Evolutionary conservation across 30 jellyfish, hydroid and myxozoan genomes (phyloP).

Genomic region (Aurelia sp.): DNA sequence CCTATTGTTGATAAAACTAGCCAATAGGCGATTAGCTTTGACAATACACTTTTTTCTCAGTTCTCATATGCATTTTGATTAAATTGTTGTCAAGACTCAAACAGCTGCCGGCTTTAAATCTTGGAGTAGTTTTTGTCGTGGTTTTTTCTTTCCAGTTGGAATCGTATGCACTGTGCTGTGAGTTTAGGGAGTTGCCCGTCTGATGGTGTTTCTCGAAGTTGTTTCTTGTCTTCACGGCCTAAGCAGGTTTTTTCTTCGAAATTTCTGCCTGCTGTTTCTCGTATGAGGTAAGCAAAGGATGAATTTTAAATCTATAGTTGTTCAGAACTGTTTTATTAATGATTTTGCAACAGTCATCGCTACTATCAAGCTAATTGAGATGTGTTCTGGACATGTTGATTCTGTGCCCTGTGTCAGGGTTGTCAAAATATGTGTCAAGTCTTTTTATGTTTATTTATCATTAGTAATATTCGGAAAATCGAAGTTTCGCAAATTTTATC

Average conservation of each 20-base stretch:
- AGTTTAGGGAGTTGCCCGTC: conserved; percentile 68
- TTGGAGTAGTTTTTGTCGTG: conserved; percentile 46
- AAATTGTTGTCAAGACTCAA: conserved; percentile 39
- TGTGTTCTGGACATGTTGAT: too few relatives aligned
- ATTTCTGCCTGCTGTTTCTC: too few relatives aligned
- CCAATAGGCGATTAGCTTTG: conserved; percentile 29
- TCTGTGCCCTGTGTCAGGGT: too few relatives aligned
- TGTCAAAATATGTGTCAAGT: too few relatives aligned
- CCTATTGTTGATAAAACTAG: conserved; percentile 10
- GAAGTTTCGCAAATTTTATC: too few relatives aligned
- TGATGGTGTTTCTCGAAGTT: background rate
- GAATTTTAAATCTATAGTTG: too few relatives aligned
- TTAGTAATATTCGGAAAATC: too few relatives aligned
- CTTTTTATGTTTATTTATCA: too few relatives aligned
- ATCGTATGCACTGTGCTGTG: conserved; percentile 33
- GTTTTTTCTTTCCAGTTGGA: conserved; percentile 32
- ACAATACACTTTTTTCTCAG: conserved; percentile 39
- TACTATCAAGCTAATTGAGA: too few relatives aligned
- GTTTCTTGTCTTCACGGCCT: conserved; percentile 10
- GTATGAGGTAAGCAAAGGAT: too few relatives aligned
- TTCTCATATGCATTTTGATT: conserved; percentile 50
- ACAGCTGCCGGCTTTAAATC: conserved; percentile 55
- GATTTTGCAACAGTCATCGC: too few relatives aligned
- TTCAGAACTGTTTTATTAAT: too few relatives aligned
- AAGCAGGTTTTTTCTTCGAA: conserved; percentile 1